A percentile compares a stretch with the other conserved stretches of the same genome.
Evolutionary conservation across 1,140 invertebrate species (phyloP).

Genomic region (Thaumetopoea pityocampa): DNA sequence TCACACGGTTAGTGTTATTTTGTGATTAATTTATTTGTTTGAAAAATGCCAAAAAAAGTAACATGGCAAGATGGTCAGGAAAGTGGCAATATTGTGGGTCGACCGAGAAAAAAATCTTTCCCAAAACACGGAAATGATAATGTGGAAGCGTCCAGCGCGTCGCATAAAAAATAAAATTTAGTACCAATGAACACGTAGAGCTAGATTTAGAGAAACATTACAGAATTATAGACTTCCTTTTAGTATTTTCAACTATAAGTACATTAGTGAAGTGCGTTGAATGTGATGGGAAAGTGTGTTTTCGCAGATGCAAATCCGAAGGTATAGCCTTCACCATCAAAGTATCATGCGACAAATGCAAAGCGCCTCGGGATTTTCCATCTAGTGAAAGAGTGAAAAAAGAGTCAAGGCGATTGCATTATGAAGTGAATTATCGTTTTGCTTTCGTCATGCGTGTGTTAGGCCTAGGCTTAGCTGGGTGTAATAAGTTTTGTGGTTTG

Average conservation of each 20-base stretch:
- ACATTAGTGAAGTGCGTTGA: neutral
- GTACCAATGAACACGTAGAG: too few relatives aligned
- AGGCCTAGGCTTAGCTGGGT: neutral
- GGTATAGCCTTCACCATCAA: neutral
- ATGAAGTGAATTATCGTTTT: neutral
- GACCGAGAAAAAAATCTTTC: too few relatives aligned
- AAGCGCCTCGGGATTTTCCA: neutral
- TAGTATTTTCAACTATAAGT: slow-evolving; percentile 1
- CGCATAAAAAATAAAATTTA: too few relatives aligned
- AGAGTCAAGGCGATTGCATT: too few relatives aligned
- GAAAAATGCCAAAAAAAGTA: too few relatives aligned
- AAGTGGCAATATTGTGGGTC: too few relatives aligned
- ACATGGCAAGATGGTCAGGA: too few relatives aligned
- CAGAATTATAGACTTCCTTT: neutral
- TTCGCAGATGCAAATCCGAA: neutral
- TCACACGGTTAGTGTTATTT: too few relatives aligned
- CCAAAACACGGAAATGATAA: too few relatives aligned
- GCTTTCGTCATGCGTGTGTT: neutral
- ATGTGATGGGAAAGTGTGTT: slow-evolving; percentile 1
- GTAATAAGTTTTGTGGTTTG: neutral
- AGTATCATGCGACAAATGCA: neutral
- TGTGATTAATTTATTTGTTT: too few relatives aligned
- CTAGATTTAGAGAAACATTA: too few relatives aligned
- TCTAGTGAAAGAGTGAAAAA: neutral
- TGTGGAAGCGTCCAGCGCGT: too few relatives aligned